Evolutionary conservation across 2,113 vertebrate species (phyloP).

Genomic region (Aythya baeri): DNA sequence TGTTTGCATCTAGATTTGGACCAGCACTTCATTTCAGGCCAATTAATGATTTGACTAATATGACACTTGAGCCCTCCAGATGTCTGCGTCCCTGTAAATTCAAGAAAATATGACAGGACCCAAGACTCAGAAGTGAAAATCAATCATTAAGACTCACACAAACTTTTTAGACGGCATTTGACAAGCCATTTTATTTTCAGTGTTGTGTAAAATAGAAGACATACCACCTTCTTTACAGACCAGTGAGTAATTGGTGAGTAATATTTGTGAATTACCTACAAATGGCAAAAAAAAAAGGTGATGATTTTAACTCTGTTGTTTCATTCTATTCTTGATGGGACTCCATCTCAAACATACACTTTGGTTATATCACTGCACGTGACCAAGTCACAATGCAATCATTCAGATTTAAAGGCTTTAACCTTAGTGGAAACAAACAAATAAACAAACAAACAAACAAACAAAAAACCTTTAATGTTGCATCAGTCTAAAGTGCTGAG

Average conservation of each 20-base stretch:
- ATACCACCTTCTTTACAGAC: not conserved
- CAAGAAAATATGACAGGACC: not conserved
- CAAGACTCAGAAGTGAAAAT: not conserved
- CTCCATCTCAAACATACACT: not conserved
- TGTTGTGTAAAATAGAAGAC: not conserved
- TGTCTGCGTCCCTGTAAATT: not conserved
- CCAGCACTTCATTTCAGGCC: not conserved
- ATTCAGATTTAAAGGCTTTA: not conserved
- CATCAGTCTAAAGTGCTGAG: not conserved
- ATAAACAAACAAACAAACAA: not conserved
- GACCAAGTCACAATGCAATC: fast-evolving
- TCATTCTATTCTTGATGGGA: not conserved
- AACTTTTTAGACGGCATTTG: not conserved
- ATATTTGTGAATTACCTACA: not conserved
- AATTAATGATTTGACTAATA: not conserved
- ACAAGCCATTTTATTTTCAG: not conserved
- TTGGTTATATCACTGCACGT: not conserved
- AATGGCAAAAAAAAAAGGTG: not conserved
- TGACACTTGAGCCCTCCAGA: fast-evolving
- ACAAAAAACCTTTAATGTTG: not conserved
- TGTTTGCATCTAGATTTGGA: not conserved
- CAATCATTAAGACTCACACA: not conserved
- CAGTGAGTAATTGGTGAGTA: not conserved
- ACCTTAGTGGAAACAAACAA: not conserved
- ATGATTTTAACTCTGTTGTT: not conserved